These are phyloP conservation scores for Bambusicola thoracicus DNA, from an alignment of 2,113 vertebrate genomes.

Conservation along the genomic window DNA sequence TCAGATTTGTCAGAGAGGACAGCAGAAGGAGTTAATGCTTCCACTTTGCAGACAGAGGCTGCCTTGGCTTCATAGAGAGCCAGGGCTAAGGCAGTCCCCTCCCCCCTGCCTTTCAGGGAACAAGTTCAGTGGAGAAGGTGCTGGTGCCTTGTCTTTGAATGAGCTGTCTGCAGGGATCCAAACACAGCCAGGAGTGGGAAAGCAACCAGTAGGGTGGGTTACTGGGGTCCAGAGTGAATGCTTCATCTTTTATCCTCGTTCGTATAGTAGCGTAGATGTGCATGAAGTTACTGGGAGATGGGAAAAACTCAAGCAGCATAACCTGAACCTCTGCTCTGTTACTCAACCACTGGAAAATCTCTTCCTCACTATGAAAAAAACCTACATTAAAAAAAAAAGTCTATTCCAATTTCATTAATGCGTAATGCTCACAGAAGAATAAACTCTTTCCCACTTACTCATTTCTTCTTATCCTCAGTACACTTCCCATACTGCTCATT, in stretches of 20 bases:
- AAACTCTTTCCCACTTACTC: background rate
- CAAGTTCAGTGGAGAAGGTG: background rate
- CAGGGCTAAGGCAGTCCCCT: background rate
- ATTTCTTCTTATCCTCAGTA: background rate
- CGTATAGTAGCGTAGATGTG: background rate
- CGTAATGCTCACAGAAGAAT: background rate
- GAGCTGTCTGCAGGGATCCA: background rate
- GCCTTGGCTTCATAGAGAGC: background rate
- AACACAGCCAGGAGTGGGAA: background rate
- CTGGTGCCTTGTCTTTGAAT: background rate
- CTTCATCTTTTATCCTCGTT: background rate
- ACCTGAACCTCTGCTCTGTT: background rate
- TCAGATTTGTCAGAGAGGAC: background rate
- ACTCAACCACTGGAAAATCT: background rate
- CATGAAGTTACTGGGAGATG: background rate
- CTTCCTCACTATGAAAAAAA: background rate
- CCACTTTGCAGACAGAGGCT: background rate
- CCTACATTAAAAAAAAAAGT: background rate
- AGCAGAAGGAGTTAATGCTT: background rate
- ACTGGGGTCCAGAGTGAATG: background rate
- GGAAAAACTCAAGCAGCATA: background rate
- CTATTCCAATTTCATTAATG: background rate
- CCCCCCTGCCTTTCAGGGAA: background rate
- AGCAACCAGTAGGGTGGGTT: background rate
- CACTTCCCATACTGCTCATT: background rate